Evolutionary conservation across 2,113 vertebrate species (phyloP).

Genomic region (Zosterops lateralis): DNA sequence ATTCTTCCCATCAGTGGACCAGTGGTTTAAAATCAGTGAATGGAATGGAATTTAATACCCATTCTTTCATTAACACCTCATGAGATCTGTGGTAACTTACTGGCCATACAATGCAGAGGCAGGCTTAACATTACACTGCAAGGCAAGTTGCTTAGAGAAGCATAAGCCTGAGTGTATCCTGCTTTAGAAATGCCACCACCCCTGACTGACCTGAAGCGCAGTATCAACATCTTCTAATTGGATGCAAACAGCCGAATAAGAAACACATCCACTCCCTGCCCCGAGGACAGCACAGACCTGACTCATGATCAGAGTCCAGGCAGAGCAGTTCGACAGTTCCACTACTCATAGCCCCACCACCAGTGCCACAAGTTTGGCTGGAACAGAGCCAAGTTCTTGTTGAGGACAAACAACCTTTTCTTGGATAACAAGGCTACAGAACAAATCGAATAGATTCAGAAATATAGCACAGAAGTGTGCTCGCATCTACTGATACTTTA

Average conservation of each 20-base stretch:
- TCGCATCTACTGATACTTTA: not conserved
- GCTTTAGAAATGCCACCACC: not conserved
- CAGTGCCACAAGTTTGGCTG: not conserved
- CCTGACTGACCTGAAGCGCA: not conserved
- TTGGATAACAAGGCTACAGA: not conserved
- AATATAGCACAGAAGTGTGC: not conserved
- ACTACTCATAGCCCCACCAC: not conserved
- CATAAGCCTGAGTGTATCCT: not conserved
- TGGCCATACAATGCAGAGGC: not conserved
- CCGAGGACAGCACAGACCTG: not conserved
- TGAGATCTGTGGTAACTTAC: not conserved
- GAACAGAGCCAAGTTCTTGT: not conserved
- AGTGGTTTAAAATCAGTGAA: not conserved
- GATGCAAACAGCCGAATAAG: not conserved
- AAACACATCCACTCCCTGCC: not conserved
- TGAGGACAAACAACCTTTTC: not conserved
- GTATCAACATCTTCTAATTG: not conserved
- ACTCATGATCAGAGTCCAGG: not conserved
- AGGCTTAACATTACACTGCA: not conserved
- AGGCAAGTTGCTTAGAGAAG: not conserved
- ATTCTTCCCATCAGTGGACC: not conserved
- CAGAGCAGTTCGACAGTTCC: not conserved
- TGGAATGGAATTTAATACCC: not conserved
- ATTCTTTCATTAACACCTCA: not conserved
- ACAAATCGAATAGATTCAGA: not conserved